These are phyloP conservation scores for Cryptocephalus moraei DNA, from an alignment of 2,888 invertebrate species.

Conservation along the genomic window DNA sequence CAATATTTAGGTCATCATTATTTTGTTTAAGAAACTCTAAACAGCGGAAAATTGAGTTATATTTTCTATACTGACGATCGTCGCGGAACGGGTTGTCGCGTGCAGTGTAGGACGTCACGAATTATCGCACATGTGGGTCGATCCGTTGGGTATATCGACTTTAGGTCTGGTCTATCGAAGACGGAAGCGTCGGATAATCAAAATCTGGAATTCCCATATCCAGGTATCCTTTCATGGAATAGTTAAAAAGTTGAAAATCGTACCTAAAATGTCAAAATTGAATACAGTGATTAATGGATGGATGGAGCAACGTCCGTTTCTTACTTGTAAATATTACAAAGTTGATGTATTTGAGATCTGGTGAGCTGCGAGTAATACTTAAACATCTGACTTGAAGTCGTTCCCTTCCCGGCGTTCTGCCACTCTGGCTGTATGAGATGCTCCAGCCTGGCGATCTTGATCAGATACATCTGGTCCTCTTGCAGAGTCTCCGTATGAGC, in stretches of 20 bases:
- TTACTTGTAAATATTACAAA: conserved; percentile 73
- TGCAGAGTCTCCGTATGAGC: conserved; percentile 76
- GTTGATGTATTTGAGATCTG: conserved; percentile 60
- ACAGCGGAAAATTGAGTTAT: no score
- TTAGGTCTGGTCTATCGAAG: conserved; percentile 23
- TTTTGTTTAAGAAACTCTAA: no score
- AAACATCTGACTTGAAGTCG: conserved; percentile 60
- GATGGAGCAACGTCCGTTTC: not conserved
- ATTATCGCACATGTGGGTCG: no score
- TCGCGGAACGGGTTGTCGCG: no score
- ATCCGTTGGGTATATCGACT: no score
- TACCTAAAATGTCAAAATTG: conserved; percentile 42
- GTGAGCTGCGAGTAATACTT: conserved; percentile 69
- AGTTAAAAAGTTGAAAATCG: conserved; percentile 82
- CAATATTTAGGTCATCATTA: no score
- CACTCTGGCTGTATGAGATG: conserved; percentile 72
- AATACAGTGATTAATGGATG: not conserved
- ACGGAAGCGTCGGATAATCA: conserved; percentile 31
- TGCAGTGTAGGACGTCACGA: no score
- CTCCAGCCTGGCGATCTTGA: conserved; percentile 63
- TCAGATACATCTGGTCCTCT: conserved; percentile 75
- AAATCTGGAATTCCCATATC: conserved; percentile 44
- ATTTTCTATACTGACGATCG: no score
- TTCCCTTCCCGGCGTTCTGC: conserved; percentile 69
- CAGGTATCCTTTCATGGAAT: conserved; percentile 62